Evolutionary conservation across 2,113 vertebrate species (phyloP), one percentile per base, ranked within the genome.

Genomic region (Ursus arctos): DNA sequence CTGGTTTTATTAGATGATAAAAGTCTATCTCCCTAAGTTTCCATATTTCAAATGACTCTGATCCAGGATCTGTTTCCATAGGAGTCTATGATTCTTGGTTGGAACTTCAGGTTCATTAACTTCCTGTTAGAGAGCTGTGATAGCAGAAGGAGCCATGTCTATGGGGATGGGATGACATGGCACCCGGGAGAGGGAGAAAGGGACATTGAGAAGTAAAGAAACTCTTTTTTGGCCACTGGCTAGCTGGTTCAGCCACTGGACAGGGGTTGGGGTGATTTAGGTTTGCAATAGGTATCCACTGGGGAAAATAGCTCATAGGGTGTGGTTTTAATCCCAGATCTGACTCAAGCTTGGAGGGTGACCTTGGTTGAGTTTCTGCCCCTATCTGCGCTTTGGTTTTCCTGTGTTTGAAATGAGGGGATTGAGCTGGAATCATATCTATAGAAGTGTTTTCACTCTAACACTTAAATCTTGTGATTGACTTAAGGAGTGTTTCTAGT

Each of bases 251-350:
- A 26, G 13, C 36, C 71, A 63, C 18, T 92, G 71, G 18, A 24
- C 61, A 81, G 19, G 8, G 63, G 87, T 11, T 69, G 10, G 28
- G 51, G 18, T 26, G 28, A 26, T 76, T 71, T 43, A 84, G 7
- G 69, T 94, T 82, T 91, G 31, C 21, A 40, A 31, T 33, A 85
- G 57, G 13, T 69, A 36, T 82, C 24, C 21, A 51, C n/a, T 49
- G 26, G 74, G 13, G 36, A 86, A 77, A 95, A 33, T 26, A 71
- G 53, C 22, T 88, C 40, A 18, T 47, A 74, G 16, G 13, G 31
- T 69, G 24, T 57, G 40, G 57, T 74, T 95, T 94, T 89, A 92
- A 95, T 83, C 21, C 43, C 16, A 81, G 31, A 49, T 47, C 61
- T 53, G 43, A 80, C 6, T 21, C 53, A 79, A 91, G 51, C 63